Evolutionary conservation across 2,797 vertebrate genomes (phyloP), one percentile per base, ranked within the genome.

Genomic region (Eulemur coronatus): DNA sequence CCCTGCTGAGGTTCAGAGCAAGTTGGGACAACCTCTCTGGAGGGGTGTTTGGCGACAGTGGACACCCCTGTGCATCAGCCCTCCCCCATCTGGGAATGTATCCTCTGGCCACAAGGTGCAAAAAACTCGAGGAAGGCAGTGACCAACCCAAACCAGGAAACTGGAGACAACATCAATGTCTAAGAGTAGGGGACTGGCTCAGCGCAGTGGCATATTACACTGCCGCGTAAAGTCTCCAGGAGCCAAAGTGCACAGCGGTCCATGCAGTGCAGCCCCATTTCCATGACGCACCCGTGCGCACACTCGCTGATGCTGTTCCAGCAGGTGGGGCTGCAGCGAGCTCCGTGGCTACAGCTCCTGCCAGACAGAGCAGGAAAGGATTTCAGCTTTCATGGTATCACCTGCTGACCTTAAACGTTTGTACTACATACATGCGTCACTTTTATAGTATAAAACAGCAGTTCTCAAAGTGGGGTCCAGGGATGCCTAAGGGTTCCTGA

Each of bases 181-280:
- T 38, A 12, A 1, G 2, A 2, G 61, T 11, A 22, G 41, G 82
- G 70, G 24, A 24, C 1, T 1, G 24, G 80, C 4, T 38, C 2
- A 5, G 10, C 3, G 61, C 52, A 33, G 46, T 17, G 43, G 28
- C 28, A 5, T 33, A 1, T 52, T 4, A 13, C 0, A 4, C 18
- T 1, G 7, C 11, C 4, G 7, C 12, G 55, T 57, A 3, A n/a
- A 61, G 22, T 14, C 57, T 18, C 26, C 3, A 4, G 11, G 20
- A 35, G 59, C 41, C 14, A 70, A 41, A 85, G 22, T 38, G 46
- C 65, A 67, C 17, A 20, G 65, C 9, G n/a, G 57, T 6, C 10
- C 22, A 28, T 14, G 61, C 9, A 4, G 59, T 14, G 4, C 4
- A 13, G 46, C 6, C 61, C 1, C 5, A 8, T 26, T 46, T 10